Percentiles rank a stretch among this genome's conserved stretches.
phyloP scores from a whole-genome alignment of 1,140 invertebrate genomes.

The Caerostris darwini region DNA sequence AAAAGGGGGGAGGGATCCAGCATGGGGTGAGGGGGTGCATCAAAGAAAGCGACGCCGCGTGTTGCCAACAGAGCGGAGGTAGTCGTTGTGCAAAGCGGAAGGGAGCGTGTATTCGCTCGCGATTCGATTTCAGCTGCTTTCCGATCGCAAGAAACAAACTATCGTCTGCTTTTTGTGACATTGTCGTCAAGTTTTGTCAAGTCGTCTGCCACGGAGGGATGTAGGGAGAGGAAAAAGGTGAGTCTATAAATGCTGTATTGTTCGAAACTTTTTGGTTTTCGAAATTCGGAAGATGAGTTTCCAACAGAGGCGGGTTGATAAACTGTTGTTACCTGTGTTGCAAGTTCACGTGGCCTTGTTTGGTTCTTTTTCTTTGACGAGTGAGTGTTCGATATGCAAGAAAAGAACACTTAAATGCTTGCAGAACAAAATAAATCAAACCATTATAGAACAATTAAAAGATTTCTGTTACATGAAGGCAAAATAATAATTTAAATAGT shows the following conservation, averaged over 20 bases:
- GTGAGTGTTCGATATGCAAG: too few species aligned
- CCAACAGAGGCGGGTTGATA: too few species aligned
- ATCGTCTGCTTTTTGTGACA: slow-evolving; percentile 12
- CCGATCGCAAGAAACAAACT: slow-evolving; percentile 6
- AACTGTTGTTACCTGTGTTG: neutral
- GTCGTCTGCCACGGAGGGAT: neutral
- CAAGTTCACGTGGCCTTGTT: slow-evolving; percentile 17
- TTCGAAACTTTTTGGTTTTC: neutral
- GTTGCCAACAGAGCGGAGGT: slow-evolving; percentile 42
- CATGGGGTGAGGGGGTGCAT: neutral
- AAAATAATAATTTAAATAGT: too few species aligned
- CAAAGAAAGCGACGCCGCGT: slow-evolving; percentile 56
- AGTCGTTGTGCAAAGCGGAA: neutral
- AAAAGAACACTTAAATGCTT: too few species aligned
- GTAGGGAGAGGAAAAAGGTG: neutral
- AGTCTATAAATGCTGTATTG: neutral
- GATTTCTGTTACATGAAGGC: too few species aligned
- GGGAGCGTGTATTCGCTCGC: neutral
- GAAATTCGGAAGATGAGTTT: too few species aligned
- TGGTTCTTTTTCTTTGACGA: neutral
- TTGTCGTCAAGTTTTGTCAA: neutral
- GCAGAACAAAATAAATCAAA: too few species aligned
- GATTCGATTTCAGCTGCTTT: neutral
- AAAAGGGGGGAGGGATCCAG: neutral
- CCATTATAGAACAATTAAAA: too few species aligned